Evolutionary conservation across 37 sponge, comb jelly and placozoan genomes (phyloP).

Genomic region (Spongia lamella): DNA sequence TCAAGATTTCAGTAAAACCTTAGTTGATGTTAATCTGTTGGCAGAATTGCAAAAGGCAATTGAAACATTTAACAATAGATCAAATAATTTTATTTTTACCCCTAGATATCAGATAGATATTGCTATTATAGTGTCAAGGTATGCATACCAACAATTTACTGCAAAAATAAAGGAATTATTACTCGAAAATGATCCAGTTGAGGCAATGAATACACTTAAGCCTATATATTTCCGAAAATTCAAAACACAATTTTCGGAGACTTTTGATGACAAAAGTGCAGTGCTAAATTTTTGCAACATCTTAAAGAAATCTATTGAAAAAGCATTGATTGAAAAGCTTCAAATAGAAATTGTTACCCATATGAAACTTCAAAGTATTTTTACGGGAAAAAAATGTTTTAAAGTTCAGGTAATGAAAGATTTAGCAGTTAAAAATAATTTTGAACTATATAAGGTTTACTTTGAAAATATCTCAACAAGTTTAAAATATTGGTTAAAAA

Average conservation of each 20-base stretch:
- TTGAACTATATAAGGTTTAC: no score
- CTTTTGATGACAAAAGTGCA: slow-evolving; percentile 6
- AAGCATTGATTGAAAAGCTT: not conserved
- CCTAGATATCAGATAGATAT: slow-evolving; percentile 9
- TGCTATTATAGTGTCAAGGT: slow-evolving; percentile 11
- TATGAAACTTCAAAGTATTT: not conserved
- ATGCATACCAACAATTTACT: slow-evolving; percentile 1
- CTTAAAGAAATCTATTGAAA: not conserved
- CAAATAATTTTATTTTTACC: not conserved
- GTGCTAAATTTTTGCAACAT: not conserved
- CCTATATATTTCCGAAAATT: not conserved
- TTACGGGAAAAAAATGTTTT: not conserved
- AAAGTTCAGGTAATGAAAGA: no score
- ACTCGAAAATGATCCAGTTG: slow-evolving; percentile 7
- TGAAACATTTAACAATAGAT: not conserved
- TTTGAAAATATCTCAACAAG: no score
- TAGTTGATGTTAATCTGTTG: not conserved
- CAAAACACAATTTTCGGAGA: not conserved
- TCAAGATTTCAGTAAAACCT: not conserved
- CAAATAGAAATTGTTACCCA: not conserved
- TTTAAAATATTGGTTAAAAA: no score
- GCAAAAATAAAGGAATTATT: not conserved
- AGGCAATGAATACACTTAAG: slow-evolving; percentile 6
- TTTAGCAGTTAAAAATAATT: no score
- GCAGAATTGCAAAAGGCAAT: not conserved